Evolutionary conservation across 2,888 invertebrate genomes (phyloP).

Genomic region (Nebria brevicollis): DNA sequence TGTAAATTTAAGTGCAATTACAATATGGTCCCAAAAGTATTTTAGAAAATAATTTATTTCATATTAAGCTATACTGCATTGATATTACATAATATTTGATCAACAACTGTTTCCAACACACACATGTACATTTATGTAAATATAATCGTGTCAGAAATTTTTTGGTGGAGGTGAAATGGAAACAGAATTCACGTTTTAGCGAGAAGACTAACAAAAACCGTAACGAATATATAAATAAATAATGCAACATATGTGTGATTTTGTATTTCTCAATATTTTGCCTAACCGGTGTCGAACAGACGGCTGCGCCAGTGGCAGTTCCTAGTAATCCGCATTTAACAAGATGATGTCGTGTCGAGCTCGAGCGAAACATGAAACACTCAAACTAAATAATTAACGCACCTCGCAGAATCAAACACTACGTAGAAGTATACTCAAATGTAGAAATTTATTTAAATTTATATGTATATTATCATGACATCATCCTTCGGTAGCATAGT

Average conservation of each 20-base stretch:
- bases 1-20: too few species aligned
- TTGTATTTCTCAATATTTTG: constrained; percentile 15
- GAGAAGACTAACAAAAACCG: too few species aligned
- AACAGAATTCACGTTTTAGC: too few species aligned
- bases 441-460: neutral
- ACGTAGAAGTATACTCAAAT: neutral
- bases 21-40: too few species aligned
- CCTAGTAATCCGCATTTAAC: constrained; percentile 36
- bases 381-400: constrained; percentile 28
- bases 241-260: constrained; percentile 22
- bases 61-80: too few species aligned
- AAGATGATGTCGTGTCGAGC: constrained; percentile 3
- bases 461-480: neutral
- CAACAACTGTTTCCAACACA: too few species aligned
- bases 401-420: constrained; percentile 13
- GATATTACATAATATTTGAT: too few species aligned
- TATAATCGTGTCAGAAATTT: too few species aligned
- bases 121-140: too few species aligned
- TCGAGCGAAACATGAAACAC: neutral
- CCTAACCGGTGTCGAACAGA: constrained; percentile 26
- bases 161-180: too few species aligned
- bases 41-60: too few species aligned
- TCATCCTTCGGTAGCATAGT: too few species aligned
- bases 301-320: constrained; percentile 11
- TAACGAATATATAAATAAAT: constrained; percentile 22